phyloP scores from a whole-genome alignment of 2,888 invertebrate genomes.

The Disparrhopalites patrizii region DNA sequence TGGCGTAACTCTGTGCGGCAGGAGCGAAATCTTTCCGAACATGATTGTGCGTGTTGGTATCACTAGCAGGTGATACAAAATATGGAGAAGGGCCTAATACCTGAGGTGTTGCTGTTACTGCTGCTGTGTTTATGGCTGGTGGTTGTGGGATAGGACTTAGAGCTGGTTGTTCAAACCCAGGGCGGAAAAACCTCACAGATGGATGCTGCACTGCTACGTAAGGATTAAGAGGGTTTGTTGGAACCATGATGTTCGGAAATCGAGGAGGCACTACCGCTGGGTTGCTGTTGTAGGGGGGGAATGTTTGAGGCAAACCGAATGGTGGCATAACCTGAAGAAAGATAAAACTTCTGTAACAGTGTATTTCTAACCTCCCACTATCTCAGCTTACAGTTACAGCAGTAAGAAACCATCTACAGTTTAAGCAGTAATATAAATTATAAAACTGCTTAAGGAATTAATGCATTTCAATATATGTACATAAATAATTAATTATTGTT shows the following conservation, averaged over 20 bases:
- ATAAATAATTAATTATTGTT: neutral
- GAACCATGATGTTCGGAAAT: neutral
- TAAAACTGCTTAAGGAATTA: neutral
- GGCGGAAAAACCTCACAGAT: neutral
- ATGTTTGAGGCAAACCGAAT: neutral
- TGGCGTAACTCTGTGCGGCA: neutral
- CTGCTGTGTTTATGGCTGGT: neutral
- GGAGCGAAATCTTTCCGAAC: neutral
- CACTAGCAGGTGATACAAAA: neutral
- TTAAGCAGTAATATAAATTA: neutral
- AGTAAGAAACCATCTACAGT: neutral
- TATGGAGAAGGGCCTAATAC: neutral
- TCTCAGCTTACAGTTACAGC: too few relatives aligned
- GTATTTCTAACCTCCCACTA: too few relatives aligned
- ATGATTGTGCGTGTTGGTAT: neutral
- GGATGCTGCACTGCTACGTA: neutral
- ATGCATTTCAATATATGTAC: neutral
- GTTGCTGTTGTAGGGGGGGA: neutral
- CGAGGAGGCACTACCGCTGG: neutral
- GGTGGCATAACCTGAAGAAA: conserved; percentile 7
- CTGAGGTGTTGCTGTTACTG: neutral
- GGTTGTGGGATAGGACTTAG: neutral
- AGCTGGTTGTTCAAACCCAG: neutral
- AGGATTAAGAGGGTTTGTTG: neutral
- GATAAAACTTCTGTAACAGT: neutral